Evolutionary conservation across 1,140 invertebrate species (phyloP).

Genomic region (Megalonaias nervosa): DNA sequence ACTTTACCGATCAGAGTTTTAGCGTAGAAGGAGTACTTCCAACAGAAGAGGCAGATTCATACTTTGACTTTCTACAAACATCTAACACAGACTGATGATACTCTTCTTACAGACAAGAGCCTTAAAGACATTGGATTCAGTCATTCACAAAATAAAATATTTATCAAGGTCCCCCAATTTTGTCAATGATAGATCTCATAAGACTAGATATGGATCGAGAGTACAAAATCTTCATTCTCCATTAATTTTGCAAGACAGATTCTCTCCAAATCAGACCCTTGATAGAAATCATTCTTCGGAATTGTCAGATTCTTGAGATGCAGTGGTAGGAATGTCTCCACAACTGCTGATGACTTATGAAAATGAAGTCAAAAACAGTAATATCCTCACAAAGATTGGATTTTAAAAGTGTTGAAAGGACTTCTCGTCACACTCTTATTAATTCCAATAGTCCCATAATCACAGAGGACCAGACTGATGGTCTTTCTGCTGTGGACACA

Average conservation of each 20-base stretch:
- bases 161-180: conserved; percentile 32
- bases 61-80: conserved; percentile 19
- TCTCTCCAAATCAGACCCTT: conserved; percentile 25
- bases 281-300: neutral
- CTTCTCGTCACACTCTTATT: conserved; percentile 21
- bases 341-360: conserved; percentile 4
- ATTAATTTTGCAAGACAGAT: conserved; percentile 2
- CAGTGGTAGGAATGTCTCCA: conserved; percentile 9
- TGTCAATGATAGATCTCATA: conserved; percentile 25
- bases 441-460: conserved; percentile 18
- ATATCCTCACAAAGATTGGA: conserved; percentile 13
- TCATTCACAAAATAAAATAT: conserved; percentile 32
- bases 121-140: conserved; percentile 31
- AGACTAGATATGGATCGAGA: neutral
- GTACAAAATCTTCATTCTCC: conserved; percentile 3
- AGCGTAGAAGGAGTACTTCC: conserved; percentile 42
- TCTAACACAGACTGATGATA: conserved; percentile 17
- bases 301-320: conserved; percentile 22
- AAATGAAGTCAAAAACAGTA: conserved; percentile 9
- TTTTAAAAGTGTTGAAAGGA: conserved; percentile 6
- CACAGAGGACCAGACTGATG: neutral
- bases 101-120: conserved; percentile 26
- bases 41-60: conserved; percentile 34
- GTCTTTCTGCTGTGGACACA: conserved; percentile 27
- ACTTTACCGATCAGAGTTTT: conserved; percentile 38